Conservation (phyloP, 2,797 vertebrate species). For the Calcarius lapponicus region DNA sequence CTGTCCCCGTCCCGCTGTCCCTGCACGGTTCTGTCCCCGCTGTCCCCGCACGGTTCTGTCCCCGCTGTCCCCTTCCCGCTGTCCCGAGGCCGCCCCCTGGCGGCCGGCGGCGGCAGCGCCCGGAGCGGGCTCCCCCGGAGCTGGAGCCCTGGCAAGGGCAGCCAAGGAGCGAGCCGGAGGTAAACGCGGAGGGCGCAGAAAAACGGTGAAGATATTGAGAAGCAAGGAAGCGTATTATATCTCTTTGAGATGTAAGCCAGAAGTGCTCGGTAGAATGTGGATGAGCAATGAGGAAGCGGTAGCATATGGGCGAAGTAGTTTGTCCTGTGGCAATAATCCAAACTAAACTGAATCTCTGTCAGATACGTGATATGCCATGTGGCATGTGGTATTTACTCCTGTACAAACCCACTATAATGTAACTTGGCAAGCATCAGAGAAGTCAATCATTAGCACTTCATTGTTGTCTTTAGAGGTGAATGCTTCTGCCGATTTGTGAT, state of each 20-base stretch:
- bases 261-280: background rate
- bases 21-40: background rate
- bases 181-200: background rate
- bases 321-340: background rate
- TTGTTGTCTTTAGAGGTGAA: background rate
- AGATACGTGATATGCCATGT: background rate
- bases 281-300: background rate
- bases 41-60: too few relatives aligned
- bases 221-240: rapidly evolving
- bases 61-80: background rate
- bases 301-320: too few relatives aligned
- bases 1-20: background rate
- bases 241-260: background rate
- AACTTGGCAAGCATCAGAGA: background rate
- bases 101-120: background rate
- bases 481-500: background rate
- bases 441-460: background rate
- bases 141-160: rapidly evolving
- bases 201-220: rapidly evolving
- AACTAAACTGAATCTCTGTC: background rate
- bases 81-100: background rate
- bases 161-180: background rate
- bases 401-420: background rate
- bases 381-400: background rate
- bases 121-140: rapidly evolving